Evolutionary conservation across 2,113 vertebrate genomes (phyloP), one percentile per base, ranked within the genome.

Genomic region (Mormyrus iriodes): DNA sequence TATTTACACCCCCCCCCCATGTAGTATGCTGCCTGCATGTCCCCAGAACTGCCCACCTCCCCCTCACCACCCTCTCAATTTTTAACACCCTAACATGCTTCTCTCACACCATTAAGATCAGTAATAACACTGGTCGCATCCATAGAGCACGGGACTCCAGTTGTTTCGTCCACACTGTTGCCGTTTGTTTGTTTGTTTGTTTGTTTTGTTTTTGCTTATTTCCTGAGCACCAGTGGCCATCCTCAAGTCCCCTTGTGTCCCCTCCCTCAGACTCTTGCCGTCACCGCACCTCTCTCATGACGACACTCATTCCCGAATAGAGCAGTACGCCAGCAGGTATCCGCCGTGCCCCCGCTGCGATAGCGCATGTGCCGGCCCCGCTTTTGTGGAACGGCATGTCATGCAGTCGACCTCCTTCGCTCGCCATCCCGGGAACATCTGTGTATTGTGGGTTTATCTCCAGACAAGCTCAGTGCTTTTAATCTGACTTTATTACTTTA

Each of bases 261-360:
- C 90, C 92, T 91, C 90, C 92, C 92, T 24, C 90, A 99, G 98
- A 94, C 96, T 97, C 85, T 96, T 97, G 51, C 97, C 97, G 91
- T 98, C 98, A 92, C 97, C 98, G 61, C 97, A 97, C 92, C 95
- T 98, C 89, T 97, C 98, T 93, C 97, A 99, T 88, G 98, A 99
- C 88, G 98, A 99, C 93, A 99, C 98, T 88, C 98, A 99, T 95
- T 98, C 98, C 91, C 96, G 97, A 93, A 99, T 99, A 96, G 98
- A 98, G 91, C 97, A 99, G 85, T 99, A 97, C 51, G 98, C 98
- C 93, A 99, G 95, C 90, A 97, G 98, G 98, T 99, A 97, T 91
- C 44, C 19, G 51, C 58, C 91, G 90, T 53, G 24, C 12, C 69
- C 86, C 39, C 27, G 3, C 12, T 35, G 27, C 1, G 12, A 27